A percentile compares a stretch with the other conserved stretches of the same genome.
These are phyloP conservation scores for Tetramorium parvispinum DNA, from an alignment of 1,140 invertebrate species.

Conservation along the genomic window DNA sequence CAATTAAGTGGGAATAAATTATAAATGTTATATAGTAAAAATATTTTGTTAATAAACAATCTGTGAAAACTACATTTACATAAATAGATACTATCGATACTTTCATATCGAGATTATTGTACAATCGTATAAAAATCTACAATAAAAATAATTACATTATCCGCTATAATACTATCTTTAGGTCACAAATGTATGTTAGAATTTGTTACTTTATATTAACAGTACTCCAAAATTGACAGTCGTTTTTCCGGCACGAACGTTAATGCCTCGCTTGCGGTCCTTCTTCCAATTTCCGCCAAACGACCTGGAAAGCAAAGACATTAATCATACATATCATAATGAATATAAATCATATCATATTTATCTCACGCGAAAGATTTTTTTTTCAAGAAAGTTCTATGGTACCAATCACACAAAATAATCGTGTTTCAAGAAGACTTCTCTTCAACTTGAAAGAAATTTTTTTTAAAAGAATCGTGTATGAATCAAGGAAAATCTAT, in stretches of 20 bases:
- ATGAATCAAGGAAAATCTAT: neutral
- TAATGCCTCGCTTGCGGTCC: slow-evolving; percentile 87
- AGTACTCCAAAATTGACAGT: slow-evolving; percentile 65
- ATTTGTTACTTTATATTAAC: slow-evolving; percentile 31
- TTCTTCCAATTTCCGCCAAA: slow-evolving; percentile 90
- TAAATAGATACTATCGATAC: slow-evolving; percentile 74
- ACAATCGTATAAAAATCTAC: slow-evolving; percentile 69
- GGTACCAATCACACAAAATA: neutral
- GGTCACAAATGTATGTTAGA: slow-evolving; percentile 16
- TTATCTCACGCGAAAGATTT: neutral
- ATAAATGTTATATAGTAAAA: slow-evolving; percentile 71
- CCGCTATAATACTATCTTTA: slow-evolving; percentile 66
- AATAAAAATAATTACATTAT: slow-evolving; percentile 58
- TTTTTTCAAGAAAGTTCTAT: neutral
- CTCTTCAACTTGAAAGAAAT: slow-evolving; percentile 30
- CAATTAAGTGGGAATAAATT: slow-evolving; percentile 39
- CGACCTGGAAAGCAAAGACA: slow-evolving; percentile 86
- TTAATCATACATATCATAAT: neutral
- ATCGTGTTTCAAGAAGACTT: neutral
- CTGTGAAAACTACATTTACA: slow-evolving; percentile 72
- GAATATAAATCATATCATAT: neutral
- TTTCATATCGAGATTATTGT: slow-evolving; percentile 64
- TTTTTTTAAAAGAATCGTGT: neutral
- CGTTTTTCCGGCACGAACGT: slow-evolving; percentile 23
- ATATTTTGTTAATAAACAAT: slow-evolving; percentile 80